phyloP scores from a whole-genome alignment of 2,888 invertebrate species.

The Luffia ferchaultella region DNA sequence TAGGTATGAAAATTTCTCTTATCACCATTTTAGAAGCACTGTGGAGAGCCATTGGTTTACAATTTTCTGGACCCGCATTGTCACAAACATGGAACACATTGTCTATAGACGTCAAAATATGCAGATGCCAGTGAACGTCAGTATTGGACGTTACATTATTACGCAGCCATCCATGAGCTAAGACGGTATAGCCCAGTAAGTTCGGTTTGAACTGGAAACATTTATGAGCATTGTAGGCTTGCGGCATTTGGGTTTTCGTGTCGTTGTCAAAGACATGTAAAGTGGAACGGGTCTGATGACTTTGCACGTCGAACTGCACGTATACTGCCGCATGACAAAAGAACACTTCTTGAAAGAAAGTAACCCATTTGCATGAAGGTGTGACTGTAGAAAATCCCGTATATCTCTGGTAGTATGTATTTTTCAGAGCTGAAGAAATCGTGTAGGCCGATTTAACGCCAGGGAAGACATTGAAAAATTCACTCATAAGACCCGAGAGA shows the following conservation, averaged over 20 bases:
- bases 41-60: conserved; percentile 29
- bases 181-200: conserved; percentile 39
- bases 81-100: conserved; percentile 45
- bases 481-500: conserved; percentile 42
- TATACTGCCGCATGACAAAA: conserved; percentile 40
- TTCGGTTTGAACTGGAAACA: conserved; percentile 43
- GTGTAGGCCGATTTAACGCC: conserved; percentile 40
- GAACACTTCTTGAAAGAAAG: conserved; percentile 46
- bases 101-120: conserved; percentile 30
- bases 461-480: conserved; percentile 45
- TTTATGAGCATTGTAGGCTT: conserved; percentile 35
- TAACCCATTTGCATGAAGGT: conserved; percentile 42
- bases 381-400: conserved; percentile 25
- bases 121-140: conserved; percentile 44
- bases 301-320: conserved; percentile 43
- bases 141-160: conserved; percentile 15
- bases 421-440: conserved; percentile 39
- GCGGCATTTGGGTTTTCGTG: conserved; percentile 30
- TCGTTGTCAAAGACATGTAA: conserved; percentile 44
- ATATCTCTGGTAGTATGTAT: conserved; percentile 32
- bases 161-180: conserved; percentile 35
- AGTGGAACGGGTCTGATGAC: conserved; percentile 26
- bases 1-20: conserved; percentile 47
- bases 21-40: conserved; percentile 32
- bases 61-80: conserved; percentile 22